These are phyloP conservation scores for Stomatorhinus walkeri DNA, from an alignment of 2,797 vertebrate species.

Conservation along the genomic window DNA sequence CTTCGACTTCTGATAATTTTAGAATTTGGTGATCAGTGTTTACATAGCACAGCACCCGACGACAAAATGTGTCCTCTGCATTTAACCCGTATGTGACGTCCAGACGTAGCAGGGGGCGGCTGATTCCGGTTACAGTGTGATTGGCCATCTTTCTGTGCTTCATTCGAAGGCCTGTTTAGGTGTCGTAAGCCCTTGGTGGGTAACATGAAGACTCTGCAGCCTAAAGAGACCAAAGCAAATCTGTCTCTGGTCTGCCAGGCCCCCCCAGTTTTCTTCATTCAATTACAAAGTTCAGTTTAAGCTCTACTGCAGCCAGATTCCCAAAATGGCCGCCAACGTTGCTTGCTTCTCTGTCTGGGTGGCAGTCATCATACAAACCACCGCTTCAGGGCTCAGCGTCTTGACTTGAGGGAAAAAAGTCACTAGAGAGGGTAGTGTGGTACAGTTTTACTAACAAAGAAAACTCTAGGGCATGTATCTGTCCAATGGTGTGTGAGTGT, in stretches of 20 bases:
- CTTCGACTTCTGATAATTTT: not conserved
- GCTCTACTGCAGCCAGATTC: not conserved
- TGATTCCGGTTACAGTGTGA: not conserved
- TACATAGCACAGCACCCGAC: not conserved
- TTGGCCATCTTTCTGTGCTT: not conserved
- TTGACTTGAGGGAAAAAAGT: not conserved
- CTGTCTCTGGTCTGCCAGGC: not conserved
- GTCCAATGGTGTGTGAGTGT: not conserved
- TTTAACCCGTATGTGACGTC: too few relatives aligned
- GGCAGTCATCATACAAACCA: not conserved
- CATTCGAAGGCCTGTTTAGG: not conserved
- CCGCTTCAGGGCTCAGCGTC: not conserved
- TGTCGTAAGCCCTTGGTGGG: not conserved
- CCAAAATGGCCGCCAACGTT: not conserved
- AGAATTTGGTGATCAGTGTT: not conserved
- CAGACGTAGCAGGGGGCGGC: too few relatives aligned
- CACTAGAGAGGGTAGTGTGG: not conserved
- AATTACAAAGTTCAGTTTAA: not conserved
- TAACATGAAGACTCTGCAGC: not conserved
- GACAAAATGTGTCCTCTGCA: not conserved
- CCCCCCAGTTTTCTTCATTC: not conserved
- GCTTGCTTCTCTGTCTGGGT: not conserved
- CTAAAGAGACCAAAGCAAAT: not conserved
- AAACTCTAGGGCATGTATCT: not conserved
- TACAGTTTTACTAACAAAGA: not conserved